Base-by-base conservation (phyloP, 2,113 vertebrate genomes). In the Syngnathus floridae region DNA sequence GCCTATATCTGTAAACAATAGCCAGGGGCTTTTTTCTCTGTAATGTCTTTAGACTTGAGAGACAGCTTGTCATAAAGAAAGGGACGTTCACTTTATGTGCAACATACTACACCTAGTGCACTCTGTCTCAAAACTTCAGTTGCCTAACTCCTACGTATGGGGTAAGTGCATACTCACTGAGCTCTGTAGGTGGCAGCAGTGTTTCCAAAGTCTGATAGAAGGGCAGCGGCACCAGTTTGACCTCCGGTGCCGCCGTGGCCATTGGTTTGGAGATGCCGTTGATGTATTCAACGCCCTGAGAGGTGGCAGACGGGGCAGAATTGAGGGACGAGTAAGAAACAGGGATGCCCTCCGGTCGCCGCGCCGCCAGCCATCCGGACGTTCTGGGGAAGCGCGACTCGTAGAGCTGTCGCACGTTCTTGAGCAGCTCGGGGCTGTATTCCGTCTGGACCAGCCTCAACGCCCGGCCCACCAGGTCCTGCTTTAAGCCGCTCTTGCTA, bases 401-500 rank as follows among this genome's bases (percentile, higher is more conserved):
- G 0, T 99, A 98, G 58, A 99, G 93, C 87, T 98, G 95, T 59
- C 95, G 92, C 70, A 99, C 95, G 26, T 98, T 98, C 91, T 97
- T 97, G 71, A 98, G 93, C 12, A 99, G 92, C 88, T 98, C 96
- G 0, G 97, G 95, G 88, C 96, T 98, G 84, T 95, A 98, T 87
- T 99, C 96, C 0, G 95, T 97, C 87, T 98, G 95, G 67, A 99
- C 94, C 77, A 99, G 89, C 79, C 95, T 92, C 79, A 99, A 81
- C 1, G 97, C 96, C 72, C 96, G 87, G 4, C 95, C 95, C 77
- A 99, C 95, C 75, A 99, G 93, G 78, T 99, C 97, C 68, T 99
- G 97, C 85, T 99, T 99, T 80, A 98, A 91, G 65, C 97, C 97
- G 17, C 97, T 99, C 89, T 99, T 99, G 90, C 95, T 99, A 84